Evolutionary conservation across 2,113 vertebrate genomes (phyloP).

Genomic region (Connochaetes taurinus): DNA sequence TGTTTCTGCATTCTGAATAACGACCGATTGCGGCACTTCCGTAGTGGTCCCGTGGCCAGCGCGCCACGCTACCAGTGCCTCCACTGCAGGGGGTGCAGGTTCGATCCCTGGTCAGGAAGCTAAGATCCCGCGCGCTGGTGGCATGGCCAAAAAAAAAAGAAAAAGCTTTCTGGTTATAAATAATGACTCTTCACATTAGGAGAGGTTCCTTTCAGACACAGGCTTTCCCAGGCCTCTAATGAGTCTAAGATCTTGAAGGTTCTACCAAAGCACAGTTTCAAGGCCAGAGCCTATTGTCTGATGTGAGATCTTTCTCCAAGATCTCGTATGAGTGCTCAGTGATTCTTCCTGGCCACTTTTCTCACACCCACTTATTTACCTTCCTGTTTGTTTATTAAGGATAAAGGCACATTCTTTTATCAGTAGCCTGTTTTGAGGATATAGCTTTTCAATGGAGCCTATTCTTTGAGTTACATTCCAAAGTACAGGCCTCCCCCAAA

Average conservation of each 20-base stretch:
- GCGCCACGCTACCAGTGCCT: fast-evolving
- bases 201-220: background rate
- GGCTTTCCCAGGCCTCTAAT: background rate
- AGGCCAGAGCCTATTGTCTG: conserved; percentile 7
- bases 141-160: background rate
- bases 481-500: background rate
- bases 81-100: background rate
- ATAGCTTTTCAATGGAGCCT: background rate
- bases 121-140: background rate
- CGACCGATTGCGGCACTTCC: background rate
- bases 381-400: background rate
- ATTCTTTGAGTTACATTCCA: background rate
- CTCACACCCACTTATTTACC: background rate
- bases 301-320: background rate
- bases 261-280: background rate
- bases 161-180: background rate
- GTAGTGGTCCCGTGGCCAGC: fast-evolving
- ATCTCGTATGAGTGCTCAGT: background rate
- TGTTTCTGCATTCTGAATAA: background rate
- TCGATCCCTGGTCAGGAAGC: background rate
- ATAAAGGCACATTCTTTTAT: background rate
- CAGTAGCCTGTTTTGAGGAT: background rate
- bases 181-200: background rate
- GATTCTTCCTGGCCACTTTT: background rate
- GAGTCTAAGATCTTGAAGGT: background rate